Conservation (phyloP, 2,888 invertebrate species). For the Brenthis daphne region DNA sequence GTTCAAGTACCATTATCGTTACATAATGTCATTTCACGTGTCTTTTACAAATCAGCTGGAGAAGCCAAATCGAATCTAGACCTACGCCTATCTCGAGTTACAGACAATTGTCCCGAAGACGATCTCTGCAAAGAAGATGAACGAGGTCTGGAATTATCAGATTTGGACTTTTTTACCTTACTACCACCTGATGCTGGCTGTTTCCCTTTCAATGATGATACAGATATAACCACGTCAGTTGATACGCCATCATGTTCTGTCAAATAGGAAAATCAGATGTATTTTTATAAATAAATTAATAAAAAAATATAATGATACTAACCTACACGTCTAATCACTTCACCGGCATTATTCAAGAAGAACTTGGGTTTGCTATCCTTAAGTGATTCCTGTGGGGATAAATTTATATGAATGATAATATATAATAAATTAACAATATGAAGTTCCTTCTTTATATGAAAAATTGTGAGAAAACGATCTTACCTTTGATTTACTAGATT, state of each 20-base stretch:
- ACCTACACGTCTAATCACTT: constrained; percentile 77
- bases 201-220: constrained; percentile 75
- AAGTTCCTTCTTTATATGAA: background rate
- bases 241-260: constrained; percentile 70
- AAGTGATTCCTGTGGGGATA: constrained; percentile 64
- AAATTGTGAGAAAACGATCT: background rate
- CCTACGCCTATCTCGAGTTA: constrained; percentile 64
- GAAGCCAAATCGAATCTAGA: constrained; percentile 72
- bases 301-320: constrained; percentile 35
- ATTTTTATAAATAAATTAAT: background rate
- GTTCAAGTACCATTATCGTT: constrained; percentile 32
- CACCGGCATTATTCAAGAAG: constrained; percentile 78
- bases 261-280: background rate
- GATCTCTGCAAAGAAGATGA: constrained; percentile 74
- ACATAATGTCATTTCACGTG: constrained; percentile 30
- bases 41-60: constrained; percentile 59
- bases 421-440: background rate
- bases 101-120: constrained; percentile 68
- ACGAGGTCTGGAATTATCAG: constrained; percentile 67
- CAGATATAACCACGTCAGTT: constrained; percentile 70
- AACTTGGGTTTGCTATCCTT: constrained; percentile 76
- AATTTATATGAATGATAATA: constrained; percentile 21
- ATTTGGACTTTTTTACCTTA: constrained; percentile 75
- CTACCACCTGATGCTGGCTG: constrained; percentile 76
- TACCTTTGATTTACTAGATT: constrained; percentile 79